Base-by-base conservation (phyloP, 2,888 invertebrate species). In the Helleia helle region DNA sequence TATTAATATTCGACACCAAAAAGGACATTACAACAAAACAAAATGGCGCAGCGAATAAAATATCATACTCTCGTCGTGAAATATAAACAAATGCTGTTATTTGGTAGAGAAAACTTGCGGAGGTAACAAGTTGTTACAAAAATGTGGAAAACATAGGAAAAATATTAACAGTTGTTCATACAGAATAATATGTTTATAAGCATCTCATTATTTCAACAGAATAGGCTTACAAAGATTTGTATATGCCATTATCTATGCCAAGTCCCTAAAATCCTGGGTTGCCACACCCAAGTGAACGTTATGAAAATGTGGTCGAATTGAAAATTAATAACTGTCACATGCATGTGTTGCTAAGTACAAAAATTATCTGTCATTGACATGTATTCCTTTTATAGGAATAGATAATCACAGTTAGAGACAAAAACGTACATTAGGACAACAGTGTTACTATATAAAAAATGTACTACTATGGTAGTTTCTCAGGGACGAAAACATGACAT, bases 401-500 rank as follows among this genome's bases (percentile, higher is more conserved):
- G 22, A 5, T 22, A 64, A 71, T 71, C 71, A 72, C 72, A 72
- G 70, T 61, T 63, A 40, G 38, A 41, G 17, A 25, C 15, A 24
- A 40, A 39, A 46, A 40, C 22, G 11, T 24, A 36, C 24, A 25
- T 38, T 38, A 18, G 22, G 28, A 37, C 25, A 17, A n/a, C n/a
- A 42, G 49, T 52, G 52, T 55, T 71, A 69, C 67, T 63, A 68
- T 55, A 51, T 55, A 46, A 46, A 49, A 57, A 49, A 34, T 47
- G 50, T 43, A 57, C 55, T 51, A 55, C n/a, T 49, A 50, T 48
- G 48, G 54, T 56, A 52, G 54, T 59, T 50, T 56, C 54, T 65
- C 66, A 70, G 65, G 58, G 63, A 65, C 59, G 60, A 62, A 65
- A 60, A 65, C 70, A 76, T 76, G 76, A 81, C 76, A 77, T 76